These are phyloP conservation scores for Columba janthina DNA, from an alignment of 2,113 vertebrate species.

Conservation along the genomic window DNA sequence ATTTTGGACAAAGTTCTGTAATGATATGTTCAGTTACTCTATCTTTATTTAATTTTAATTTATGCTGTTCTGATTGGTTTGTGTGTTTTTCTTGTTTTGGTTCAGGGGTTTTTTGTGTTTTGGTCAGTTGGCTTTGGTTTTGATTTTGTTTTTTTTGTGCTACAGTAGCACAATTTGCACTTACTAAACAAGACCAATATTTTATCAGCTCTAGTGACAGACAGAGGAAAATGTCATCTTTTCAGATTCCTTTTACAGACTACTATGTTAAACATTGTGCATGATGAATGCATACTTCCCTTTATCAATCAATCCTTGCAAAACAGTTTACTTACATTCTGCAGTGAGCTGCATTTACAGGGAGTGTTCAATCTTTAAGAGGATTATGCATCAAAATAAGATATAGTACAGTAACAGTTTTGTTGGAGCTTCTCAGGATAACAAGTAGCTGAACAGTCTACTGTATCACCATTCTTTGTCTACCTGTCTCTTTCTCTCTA, in stretches of 20 bases:
- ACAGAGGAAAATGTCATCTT: background rate
- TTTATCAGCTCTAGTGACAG: background rate
- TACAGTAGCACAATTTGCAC: background rate
- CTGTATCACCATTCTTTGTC: background rate
- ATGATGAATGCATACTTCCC: background rate
- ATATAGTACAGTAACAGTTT: background rate
- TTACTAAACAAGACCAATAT: background rate
- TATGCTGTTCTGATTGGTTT: background rate
- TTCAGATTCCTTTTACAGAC: background rate
- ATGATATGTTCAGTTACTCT: background rate
- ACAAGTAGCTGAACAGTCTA: background rate
- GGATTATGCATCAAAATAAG: slow-evolving; percentile 4
- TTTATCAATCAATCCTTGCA: background rate
- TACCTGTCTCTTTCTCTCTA: background rate
- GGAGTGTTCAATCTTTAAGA: background rate
- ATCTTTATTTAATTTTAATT: background rate
- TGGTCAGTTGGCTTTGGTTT: no score
- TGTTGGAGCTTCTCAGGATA: background rate
- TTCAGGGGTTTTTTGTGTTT: background rate
- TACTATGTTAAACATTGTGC: background rate
- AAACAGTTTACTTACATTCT: slow-evolving; percentile 9
- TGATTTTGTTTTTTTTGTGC: background rate
- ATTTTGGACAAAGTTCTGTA: background rate
- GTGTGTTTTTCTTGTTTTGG: no score
- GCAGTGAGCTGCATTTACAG: background rate